Percentiles rank a stretch among this genome's conserved stretches.
Conservation (phyloP, 1,140 invertebrate species). For the Euwallacea fornicatus region DNA sequence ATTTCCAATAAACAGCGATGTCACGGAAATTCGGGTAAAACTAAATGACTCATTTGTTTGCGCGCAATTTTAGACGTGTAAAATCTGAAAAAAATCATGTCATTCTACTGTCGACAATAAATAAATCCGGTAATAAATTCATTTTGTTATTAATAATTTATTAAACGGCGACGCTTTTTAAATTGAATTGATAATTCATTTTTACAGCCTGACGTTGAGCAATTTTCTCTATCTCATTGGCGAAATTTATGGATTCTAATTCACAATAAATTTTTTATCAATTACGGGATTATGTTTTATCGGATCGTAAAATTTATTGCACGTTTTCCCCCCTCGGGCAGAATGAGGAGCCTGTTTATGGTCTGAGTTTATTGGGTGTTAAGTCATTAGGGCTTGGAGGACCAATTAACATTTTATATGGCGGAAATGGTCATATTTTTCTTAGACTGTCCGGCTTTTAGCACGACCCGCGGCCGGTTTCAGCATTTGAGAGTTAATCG, state of each 20-base stretch:
- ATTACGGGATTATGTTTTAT: conserved; percentile 40
- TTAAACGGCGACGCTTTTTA: too few relatives aligned
- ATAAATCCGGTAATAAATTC: too few relatives aligned
- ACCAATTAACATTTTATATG: background rate
- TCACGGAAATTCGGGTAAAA: too few relatives aligned
- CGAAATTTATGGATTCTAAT: conserved; percentile 36
- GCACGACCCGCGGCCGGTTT: too few relatives aligned
- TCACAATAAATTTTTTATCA: conserved; percentile 38
- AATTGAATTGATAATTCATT: conserved; percentile 12
- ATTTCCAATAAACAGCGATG: too few relatives aligned
- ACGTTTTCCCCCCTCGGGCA: conserved; percentile 4
- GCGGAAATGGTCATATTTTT: background rate
- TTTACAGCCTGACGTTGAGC: conserved; percentile 7
- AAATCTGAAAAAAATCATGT: too few relatives aligned
- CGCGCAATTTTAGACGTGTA: too few relatives aligned
- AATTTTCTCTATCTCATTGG: conserved; percentile 8
- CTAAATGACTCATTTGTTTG: too few relatives aligned
- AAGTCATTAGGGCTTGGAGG: too few relatives aligned
- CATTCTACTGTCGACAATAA: too few relatives aligned
- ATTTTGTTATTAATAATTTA: too few relatives aligned
- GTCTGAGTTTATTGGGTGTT: conserved; percentile 9
- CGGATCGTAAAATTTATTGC: conserved; percentile 36
- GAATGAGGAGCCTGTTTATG: background rate
- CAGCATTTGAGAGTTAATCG: too few relatives aligned
- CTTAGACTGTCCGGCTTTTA: background rate